Conservation (phyloP, 2,113 vertebrate species). For the Addax nasomaculatus region DNA sequence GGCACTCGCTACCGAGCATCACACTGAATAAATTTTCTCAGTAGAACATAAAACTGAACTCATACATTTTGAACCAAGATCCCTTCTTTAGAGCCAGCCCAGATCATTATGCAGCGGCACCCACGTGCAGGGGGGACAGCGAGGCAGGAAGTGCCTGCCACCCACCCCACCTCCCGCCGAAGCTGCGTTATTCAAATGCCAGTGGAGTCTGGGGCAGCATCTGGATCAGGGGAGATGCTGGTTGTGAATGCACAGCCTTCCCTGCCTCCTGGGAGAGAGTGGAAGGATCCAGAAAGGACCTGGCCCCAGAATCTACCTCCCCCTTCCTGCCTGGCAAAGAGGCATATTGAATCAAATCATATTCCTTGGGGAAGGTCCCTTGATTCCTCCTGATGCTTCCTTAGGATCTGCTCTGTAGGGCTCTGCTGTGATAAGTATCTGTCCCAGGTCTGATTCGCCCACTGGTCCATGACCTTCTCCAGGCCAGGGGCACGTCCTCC, state of each 20-base stretch:
- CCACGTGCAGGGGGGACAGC: constrained; percentile 57
- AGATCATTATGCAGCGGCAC: constrained; percentile 79
- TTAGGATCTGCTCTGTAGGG: rapidly evolving
- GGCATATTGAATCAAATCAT: not conserved
- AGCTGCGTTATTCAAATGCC: constrained; percentile 76
- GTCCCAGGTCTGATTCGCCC: rapidly evolving
- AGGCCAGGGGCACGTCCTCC: rapidly evolving
- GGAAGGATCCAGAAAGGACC: not conserved
- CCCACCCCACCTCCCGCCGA: constrained; percentile 42
- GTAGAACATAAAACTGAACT: constrained; percentile 87
- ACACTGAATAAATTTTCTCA: constrained; percentile 89
- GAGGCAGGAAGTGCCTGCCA: constrained; percentile 58
- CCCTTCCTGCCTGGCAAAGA: not conserved
- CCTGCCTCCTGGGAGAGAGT: not conserved
- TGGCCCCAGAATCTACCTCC: not conserved
- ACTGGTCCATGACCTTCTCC: not conserved
- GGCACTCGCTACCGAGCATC: constrained; percentile 85
- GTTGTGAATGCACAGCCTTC: not conserved
- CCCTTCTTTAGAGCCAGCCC: constrained; percentile 80
- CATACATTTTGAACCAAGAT: constrained; percentile 84
- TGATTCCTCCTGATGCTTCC: rapidly evolving
- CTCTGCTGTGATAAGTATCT: rapidly evolving
- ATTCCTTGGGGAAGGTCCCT: not conserved
- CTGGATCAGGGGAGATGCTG: not conserved
- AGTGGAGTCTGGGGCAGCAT: constrained; percentile 36